Base-by-base conservation (phyloP, 2,888 invertebrate genomes). In the Agonopterix arenella region DNA sequence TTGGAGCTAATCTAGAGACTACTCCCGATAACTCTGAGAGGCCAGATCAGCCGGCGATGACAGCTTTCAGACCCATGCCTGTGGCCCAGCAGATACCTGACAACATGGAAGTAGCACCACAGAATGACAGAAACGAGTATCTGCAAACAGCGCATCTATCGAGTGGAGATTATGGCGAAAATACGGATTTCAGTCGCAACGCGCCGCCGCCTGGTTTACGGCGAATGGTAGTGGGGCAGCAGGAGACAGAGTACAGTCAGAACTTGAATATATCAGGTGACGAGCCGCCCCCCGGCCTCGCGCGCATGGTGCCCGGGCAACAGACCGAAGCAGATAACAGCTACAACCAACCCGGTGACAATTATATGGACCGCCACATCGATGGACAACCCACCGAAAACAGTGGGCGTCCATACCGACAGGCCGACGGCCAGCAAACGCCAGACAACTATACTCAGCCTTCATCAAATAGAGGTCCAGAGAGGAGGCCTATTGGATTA, bases 71-170 rank as follows among this genome's bases (percentile, higher is more conserved):
- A 45, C 66, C 71, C 1, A 53, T 70, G 53, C 62, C 77, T 40
- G 56, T 76, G 13, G 60, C 75, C 9, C 78, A 74, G 18, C 76
- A 72, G 47, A 71, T 84, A 47, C 89, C 90, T 1, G 92, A 91
- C 52, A 92, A 91, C 65, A 76, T 90, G 62, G 93, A 93, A 74
- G 88, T 92, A 36, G 90, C 91, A 9, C 93, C 93, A 0, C 92
- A 91, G 54, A 92, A 91, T 70, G 94, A 95, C 62, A 88, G 94
- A 52, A 94, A 94, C 70, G 93, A 94, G 72, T 95, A 95, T 72
- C 78, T 95, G 52, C 94, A 94, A 78, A 95, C 94, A 2, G 94
- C 94, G 11, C 94, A 94, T 65, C 76, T 94, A 45, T 93, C 93
- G 1, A 91, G 92, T 60, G 80, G 84, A 8, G 89, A 89, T 59